These are phyloP conservation scores for Leuctra nigra DNA, from an alignment of 2,888 invertebrate genomes.

Conservation along the genomic window DNA sequence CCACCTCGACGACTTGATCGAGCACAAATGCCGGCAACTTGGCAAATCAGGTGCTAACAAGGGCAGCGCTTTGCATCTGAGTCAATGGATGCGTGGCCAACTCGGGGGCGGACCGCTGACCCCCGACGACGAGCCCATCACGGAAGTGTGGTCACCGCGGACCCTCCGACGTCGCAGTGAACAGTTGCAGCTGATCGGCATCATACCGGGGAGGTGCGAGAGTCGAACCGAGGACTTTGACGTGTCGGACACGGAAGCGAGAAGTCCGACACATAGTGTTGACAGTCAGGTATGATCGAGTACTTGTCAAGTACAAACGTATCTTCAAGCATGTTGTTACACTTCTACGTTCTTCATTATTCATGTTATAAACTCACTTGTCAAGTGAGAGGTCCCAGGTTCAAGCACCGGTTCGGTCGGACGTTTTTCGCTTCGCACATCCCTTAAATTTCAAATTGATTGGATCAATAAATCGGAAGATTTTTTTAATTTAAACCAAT, in stretches of 20 bases:
- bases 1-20: conserved; percentile 53
- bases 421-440: too few species aligned
- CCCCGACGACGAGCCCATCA: conserved; percentile 26
- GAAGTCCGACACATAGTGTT: conserved; percentile 39
- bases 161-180: conserved; percentile 62
- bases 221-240: conserved; percentile 34
- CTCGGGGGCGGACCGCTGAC: conserved; percentile 42
- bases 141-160: conserved; percentile 57
- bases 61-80: conserved; percentile 66
- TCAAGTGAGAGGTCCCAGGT: too few species aligned
- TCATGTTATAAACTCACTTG: too few species aligned
- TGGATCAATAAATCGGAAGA: too few species aligned
- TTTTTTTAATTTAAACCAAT: too few species aligned
- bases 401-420: too few species aligned
- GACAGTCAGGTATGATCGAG: conserved; percentile 67
- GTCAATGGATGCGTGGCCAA: conserved; percentile 69
- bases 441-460: too few species aligned
- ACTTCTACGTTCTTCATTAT: too few species aligned
- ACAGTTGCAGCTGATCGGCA: conserved; percentile 47
- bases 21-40: conserved; percentile 56
- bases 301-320: too few species aligned
- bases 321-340: too few species aligned
- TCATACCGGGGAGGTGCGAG: conserved; percentile 33
- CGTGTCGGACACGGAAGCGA: conserved; percentile 42
- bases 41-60: conserved; percentile 57